Evolutionary conservation across 2,797 vertebrate species (phyloP).

Genomic region (Girardinus metallicus): DNA sequence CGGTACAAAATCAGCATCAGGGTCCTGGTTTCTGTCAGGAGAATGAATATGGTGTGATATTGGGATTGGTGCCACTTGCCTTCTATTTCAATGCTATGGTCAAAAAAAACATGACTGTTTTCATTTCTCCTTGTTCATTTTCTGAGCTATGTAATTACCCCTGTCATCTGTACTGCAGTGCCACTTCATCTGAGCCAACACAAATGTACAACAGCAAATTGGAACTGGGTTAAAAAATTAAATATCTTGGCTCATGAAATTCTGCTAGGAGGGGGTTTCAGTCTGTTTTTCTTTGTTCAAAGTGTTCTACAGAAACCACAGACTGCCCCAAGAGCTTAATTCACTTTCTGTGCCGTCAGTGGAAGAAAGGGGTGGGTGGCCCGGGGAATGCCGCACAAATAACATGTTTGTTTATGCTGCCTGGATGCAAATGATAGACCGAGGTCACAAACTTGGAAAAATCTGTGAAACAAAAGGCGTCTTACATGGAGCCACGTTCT

Average conservation of each 20-base stretch:
- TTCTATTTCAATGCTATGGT: slow-evolving; percentile 53
- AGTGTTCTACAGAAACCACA: slow-evolving; percentile 50
- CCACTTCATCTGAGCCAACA: slow-evolving; percentile 67
- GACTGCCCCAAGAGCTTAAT: slow-evolving; percentile 61
- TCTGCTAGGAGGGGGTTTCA: slow-evolving; percentile 52
- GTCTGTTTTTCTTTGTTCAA: slow-evolving; percentile 65
- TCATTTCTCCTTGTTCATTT: slow-evolving; percentile 68
- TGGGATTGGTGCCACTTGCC: slow-evolving; percentile 72
- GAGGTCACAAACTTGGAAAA: slow-evolving; percentile 64
- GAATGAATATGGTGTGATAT: slow-evolving; percentile 74
- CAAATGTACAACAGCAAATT: slow-evolving; percentile 67
- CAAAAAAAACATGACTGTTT: slow-evolving; percentile 68
- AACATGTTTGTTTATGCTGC: slow-evolving; percentile 68
- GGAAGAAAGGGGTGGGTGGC: slow-evolving; percentile 61
- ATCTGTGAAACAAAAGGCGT: slow-evolving; percentile 57
- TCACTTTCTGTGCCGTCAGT: slow-evolving; percentile 56
- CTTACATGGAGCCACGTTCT: slow-evolving; percentile 38
- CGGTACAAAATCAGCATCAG: slow-evolving; percentile 54
- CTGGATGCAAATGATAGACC: slow-evolving; percentile 70
- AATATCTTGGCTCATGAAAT: slow-evolving; percentile 60
- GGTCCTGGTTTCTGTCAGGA: slow-evolving; percentile 57
- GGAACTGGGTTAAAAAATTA: slow-evolving; percentile 48
- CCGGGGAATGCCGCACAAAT: slow-evolving; percentile 60
- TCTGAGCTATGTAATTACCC: slow-evolving; percentile 75
- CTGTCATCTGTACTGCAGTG: slow-evolving; percentile 68